Conservation (phyloP, 2,797 vertebrate genomes). For the Cercopithecus diana region DNA sequence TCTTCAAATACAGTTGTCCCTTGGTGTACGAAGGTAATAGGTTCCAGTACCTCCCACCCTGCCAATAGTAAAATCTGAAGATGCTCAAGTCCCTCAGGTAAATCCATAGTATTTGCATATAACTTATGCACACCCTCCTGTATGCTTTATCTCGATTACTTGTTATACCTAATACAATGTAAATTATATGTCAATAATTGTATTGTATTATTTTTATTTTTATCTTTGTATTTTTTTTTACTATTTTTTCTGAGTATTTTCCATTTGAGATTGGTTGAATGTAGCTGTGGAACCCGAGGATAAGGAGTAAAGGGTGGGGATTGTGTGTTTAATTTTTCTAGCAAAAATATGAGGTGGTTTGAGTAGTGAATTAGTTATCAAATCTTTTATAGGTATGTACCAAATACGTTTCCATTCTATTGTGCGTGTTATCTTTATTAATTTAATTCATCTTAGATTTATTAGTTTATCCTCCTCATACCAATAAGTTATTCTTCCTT, state of each 20-base stretch:
- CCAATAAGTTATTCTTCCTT: background rate
- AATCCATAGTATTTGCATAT: background rate
- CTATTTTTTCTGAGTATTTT: background rate
- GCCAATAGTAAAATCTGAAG: background rate
- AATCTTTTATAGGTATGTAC: background rate
- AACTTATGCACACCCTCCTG: background rate
- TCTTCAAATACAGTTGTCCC: background rate
- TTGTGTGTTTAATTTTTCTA: background rate
- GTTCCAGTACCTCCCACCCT: background rate
- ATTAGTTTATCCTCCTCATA: background rate
- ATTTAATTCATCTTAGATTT: background rate
- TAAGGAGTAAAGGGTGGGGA: background rate
- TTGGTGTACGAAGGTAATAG: background rate
- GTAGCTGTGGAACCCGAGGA: background rate
- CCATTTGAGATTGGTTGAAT: background rate
- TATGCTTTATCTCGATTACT: background rate
- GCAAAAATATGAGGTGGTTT: background rate
- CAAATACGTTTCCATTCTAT: background rate
- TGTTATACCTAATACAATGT: too few species aligned
- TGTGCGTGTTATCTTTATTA: background rate
- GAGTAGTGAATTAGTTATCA: background rate
- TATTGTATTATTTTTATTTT: background rate
- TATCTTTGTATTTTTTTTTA: background rate
- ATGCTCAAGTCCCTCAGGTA: background rate
- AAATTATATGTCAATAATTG: background rate